Conservation (phyloP, 2,113 vertebrate genomes). For the Hypanus sabinus region DNA sequence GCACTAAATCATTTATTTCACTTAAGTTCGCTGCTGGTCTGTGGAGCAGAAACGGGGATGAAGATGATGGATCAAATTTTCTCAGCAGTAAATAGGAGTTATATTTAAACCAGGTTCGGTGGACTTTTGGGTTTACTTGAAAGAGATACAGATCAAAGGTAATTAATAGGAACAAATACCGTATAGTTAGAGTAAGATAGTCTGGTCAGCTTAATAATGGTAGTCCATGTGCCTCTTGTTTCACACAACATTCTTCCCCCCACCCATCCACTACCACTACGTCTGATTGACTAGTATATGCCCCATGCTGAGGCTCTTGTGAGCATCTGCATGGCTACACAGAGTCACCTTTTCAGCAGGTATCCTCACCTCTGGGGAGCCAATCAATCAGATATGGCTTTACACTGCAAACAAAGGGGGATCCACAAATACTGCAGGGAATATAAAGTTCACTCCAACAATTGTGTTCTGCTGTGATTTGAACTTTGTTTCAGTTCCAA, state of each 20-base stretch:
- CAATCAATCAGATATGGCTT: not conserved
- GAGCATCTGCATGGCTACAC: not conserved
- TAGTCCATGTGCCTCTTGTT: not conserved
- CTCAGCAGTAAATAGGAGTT: not conserved
- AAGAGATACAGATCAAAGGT: not conserved
- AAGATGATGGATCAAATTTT: not conserved
- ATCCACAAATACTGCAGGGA: not conserved
- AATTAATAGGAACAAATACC: not conserved
- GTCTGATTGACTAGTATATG: not conserved
- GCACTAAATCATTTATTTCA: not conserved
- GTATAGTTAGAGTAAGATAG: not conserved
- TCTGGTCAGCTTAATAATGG: not conserved
- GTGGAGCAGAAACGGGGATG: not conserved
- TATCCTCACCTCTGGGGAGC: not conserved
- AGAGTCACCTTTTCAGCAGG: not conserved
- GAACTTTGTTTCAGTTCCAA: not conserved
- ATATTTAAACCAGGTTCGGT: not conserved
- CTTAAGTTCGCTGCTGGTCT: not conserved
- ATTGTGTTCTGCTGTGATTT: not conserved
- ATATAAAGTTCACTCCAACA: not conserved
- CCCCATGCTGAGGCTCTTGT: not conserved
- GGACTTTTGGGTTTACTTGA: not conserved
- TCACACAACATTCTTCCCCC: not conserved
- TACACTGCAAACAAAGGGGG: not conserved
- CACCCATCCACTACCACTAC: too few relatives aligned